Base-by-base conservation (phyloP, 2,888 invertebrate genomes). In the Agonopterix arenella region DNA sequence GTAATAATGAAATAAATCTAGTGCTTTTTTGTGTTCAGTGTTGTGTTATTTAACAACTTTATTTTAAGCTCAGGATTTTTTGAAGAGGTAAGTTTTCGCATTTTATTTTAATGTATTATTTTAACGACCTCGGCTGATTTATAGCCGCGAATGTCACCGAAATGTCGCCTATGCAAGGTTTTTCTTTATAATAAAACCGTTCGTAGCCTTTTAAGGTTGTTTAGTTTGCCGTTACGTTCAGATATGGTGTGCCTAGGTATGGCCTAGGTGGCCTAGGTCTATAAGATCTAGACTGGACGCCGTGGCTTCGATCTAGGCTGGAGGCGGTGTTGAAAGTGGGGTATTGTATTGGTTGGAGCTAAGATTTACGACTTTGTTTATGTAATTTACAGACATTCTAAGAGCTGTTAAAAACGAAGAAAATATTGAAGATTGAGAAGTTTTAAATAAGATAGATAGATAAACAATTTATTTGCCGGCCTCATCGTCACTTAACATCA, bases 1-100 rank as follows among this genome's bases (percentile, higher is more conserved):
- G 46, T 54, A 55, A 65, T 62, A 63, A 68, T 73, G 70, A 62
- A 65, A 53, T 63, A 61, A 59, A 51, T 65, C 58, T 44, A 54
- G 60, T 61, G 64, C 65, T 60, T 49, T 46, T 44, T 46, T 44
- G 52, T 50, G 43, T 28, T 7, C 28, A 5, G 28, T 28, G 40
- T 40, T 40, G 40, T 40, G 40, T 40, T 40, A 40, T n/a, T 40
- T n/a, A n/a, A 9, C n/a, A 40, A n/a, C n/a, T 40, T 9, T n/a
- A 28, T 40, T 40, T 46, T 51, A 49, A 44, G 37, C 46, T 53
- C 45, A 38, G 45, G 44, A 52, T 52, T 36, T 49, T 56, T 52
- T 47, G 46, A 56, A 52, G 52, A 52, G 28, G 28, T 28, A 4
- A 28, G 28, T 28, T 28, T 48, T 55, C 53, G 47, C 50, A 53